Percentiles rank a stretch among this genome's conserved stretches.
phyloP scores from a whole-genome alignment of 2,797 vertebrate species.

The Onychomys arenicola region DNA sequence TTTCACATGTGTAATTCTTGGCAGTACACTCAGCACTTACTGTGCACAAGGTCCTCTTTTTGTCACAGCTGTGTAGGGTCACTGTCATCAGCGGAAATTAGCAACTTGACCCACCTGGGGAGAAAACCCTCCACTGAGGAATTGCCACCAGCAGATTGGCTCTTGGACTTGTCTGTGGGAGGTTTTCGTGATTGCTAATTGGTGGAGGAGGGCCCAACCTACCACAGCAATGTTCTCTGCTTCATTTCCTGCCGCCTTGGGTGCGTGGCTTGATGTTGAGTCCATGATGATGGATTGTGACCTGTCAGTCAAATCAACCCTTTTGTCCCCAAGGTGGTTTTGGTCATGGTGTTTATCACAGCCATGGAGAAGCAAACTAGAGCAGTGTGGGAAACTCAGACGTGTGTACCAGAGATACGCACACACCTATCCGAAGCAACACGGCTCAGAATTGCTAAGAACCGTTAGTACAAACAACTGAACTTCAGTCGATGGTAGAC shows the following conservation, averaged over 20 bases:
- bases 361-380: too few species aligned
- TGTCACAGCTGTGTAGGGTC: neutral
- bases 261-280: neutral
- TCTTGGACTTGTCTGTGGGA: neutral
- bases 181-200: neutral
- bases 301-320: neutral
- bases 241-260: neutral
- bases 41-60: neutral
- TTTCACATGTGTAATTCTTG: neutral
- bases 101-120: neutral
- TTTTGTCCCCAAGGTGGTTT: neutral
- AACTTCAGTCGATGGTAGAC: fast-evolving
- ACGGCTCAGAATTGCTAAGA: neutral
- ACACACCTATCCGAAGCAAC: neutral
- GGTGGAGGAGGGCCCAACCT: neutral
- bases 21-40: neutral
- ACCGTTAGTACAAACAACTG: neutral
- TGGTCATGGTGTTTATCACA: neutral
- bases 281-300: neutral
- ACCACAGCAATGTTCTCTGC: neutral
- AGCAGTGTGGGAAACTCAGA: neutral
- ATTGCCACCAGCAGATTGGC: neutral
- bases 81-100: neutral
- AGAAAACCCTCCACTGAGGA: neutral
- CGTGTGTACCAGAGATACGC: neutral